Base-by-base conservation (phyloP, 2,888 invertebrate species). In the Sminthurinus aureus region DNA sequence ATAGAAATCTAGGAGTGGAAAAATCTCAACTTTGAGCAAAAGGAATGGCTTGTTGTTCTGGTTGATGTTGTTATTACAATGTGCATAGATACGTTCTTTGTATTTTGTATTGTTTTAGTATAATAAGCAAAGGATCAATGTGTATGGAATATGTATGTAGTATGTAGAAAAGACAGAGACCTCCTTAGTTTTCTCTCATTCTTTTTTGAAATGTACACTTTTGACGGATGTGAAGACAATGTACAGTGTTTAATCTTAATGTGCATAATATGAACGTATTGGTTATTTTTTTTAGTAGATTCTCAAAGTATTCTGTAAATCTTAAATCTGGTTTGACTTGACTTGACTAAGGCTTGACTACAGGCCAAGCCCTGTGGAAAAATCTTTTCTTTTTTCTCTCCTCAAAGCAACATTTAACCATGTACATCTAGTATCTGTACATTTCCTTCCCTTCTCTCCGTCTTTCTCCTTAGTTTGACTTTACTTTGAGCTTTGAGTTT, bases 401-500 rank as follows among this genome's bases (percentile, higher is more conserved):
- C 64, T n/a, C n/a, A 18, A 15, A 18, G 18, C n/a, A 64, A 64
- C 64, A 64, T 64, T 64, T n/a, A 64, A 64, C 64, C 8, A 64
- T 15, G n/a, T 64, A 58, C 15, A 64, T n/a, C 64, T n/a, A 64
- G 15, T 9, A 18, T 64, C n/a, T 64, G 8, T 64, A 18, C 64
- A n/a, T 64, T 64, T 64, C 64, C n/a, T n/a, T 64, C 3, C n/a
- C 64, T 15, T 64, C 64, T 8, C n/a, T 64, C 64, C 8, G 18
- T 64, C 64, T 64, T 64, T 64, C 64, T n/a, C n/a, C 64, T 64
- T 64, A 18, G 18, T n/a, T 64, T 64, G 64, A 15, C 64, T 64
- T 18, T 64, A n/a, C 9, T 15, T 58, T 58, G 9, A 15, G 15
- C 58, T 79, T 75, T 24, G 51, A 79, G 50, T 83, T 79, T 81